Conservation (phyloP, 1,140 invertebrate genomes). For the Agrypnia vestita region DNA sequence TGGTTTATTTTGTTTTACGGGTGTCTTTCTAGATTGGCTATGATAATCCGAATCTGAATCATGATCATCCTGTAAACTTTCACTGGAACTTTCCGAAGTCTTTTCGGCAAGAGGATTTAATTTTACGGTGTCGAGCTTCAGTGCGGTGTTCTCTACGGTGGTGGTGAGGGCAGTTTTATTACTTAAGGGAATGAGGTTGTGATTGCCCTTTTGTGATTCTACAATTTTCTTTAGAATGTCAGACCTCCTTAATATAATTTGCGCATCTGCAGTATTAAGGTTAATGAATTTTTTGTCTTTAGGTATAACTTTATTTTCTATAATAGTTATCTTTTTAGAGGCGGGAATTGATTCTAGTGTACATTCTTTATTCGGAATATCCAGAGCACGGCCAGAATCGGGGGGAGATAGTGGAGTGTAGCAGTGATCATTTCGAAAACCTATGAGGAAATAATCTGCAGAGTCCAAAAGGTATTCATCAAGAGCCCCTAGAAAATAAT, state of each 20-base stretch:
- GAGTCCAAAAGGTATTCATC: constrained; percentile 65
- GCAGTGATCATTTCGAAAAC: constrained; percentile 79
- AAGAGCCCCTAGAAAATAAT: constrained; percentile 68
- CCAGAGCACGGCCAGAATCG: constrained; percentile 57
- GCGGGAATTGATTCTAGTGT: not conserved
- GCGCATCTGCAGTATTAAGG: constrained; percentile 63
- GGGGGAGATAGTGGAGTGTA: constrained; percentile 76
- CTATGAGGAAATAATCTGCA: constrained; percentile 69
- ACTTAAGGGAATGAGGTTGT: constrained; percentile 1
- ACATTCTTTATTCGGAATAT: constrained; percentile 17
- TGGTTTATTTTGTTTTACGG: constrained; percentile 30
- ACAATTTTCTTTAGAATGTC: constrained; percentile 67
- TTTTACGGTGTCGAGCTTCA: not conserved
- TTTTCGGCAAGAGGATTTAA: not conserved
- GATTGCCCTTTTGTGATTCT: constrained; percentile 21
- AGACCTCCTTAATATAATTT: constrained; percentile 68
- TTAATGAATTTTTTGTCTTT: constrained; percentile 71
- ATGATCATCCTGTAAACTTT: constrained; percentile 63
- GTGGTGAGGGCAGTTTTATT: constrained; percentile 5
- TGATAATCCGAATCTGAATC: constrained; percentile 71
- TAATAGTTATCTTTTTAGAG: constrained; percentile 70
- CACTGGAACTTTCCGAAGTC: constrained; percentile 38
- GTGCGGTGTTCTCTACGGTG: not conserved
- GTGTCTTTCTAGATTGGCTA: constrained; percentile 38
- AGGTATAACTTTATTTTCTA: constrained; percentile 70